These are phyloP conservation scores for Catharus fuscescens DNA, from an alignment of 2,113 vertebrate genomes.

Conservation along the genomic window DNA sequence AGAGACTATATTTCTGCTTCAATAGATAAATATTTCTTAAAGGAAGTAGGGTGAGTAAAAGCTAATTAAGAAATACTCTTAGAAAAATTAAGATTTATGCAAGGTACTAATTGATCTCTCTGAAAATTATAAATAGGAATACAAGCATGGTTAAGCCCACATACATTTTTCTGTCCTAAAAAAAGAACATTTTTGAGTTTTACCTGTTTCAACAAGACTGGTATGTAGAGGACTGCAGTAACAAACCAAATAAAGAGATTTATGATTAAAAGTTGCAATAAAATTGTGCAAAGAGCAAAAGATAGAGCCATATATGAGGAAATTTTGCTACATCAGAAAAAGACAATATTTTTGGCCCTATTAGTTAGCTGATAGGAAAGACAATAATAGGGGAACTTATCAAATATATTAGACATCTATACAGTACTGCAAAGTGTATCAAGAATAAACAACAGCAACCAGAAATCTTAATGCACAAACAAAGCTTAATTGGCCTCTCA, in stretches of 20 bases:
- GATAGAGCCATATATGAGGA: accelerated
- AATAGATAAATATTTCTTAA: background rate
- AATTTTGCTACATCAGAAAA: background rate
- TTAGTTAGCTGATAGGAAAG: background rate
- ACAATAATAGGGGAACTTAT: background rate
- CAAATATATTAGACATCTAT: background rate
- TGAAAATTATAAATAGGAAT: background rate
- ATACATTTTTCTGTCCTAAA: background rate
- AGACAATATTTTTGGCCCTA: background rate
- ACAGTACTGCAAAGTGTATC: background rate
- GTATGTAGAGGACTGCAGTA: background rate
- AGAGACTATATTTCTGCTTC: background rate
- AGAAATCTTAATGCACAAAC: background rate
- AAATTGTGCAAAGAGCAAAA: background rate
- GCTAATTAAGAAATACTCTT: background rate
- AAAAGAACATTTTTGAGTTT: background rate
- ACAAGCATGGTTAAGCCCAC: background rate
- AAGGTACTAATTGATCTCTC: background rate
- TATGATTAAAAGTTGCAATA: background rate
- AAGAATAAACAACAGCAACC: background rate
- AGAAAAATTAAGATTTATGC: background rate
- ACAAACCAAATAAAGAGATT: background rate
- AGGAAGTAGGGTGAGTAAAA: background rate
- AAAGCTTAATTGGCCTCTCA: constrained; percentile 39
- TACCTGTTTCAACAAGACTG: background rate